These are phyloP conservation scores for Toxotes lorentzi DNA, from an alignment of 2,797 vertebrate genomes.

Conservation along the genomic window DNA sequence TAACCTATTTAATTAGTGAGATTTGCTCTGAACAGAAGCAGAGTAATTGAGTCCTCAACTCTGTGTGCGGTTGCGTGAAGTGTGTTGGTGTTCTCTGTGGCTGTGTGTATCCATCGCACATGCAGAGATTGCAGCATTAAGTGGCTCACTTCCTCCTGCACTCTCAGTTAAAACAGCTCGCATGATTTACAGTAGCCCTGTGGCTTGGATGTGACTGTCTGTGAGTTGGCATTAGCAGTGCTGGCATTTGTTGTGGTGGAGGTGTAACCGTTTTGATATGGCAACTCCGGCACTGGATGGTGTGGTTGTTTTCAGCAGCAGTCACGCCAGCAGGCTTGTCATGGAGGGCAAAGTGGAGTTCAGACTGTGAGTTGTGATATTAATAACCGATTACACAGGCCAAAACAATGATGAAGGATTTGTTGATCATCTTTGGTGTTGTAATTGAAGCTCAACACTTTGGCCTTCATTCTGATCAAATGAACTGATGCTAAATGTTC, in stretches of 20 bases:
- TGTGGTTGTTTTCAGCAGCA: slow-evolving; percentile 13
- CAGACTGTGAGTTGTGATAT: slow-evolving; percentile 43
- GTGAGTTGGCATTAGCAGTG: slow-evolving; percentile 5
- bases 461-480: not conserved
- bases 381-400: slow-evolving; percentile 30
- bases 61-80: slow-evolving; percentile 13
- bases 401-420: slow-evolving; percentile 35
- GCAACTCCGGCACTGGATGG: slow-evolving; percentile 14
- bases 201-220: slow-evolving; percentile 11
- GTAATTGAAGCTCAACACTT: slow-evolving; percentile 44
- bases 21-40: slow-evolving; percentile 80
- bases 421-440: slow-evolving; percentile 35
- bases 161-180: not conserved
- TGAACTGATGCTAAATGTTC: not conserved
- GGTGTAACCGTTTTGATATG: slow-evolving; percentile 34
- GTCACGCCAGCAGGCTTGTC: slow-evolving; percentile 36
- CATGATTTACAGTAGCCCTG: slow-evolving; percentile 34
- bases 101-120: not conserved
- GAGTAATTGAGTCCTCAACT: slow-evolving; percentile 77
- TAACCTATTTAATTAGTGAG: slow-evolving; percentile 86
- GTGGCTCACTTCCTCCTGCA: slow-evolving; percentile 20
- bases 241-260: slow-evolving; percentile 22
- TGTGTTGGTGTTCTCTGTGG: slow-evolving; percentile 31
- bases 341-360: not conserved
- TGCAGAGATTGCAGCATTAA: slow-evolving; percentile 17